phyloP scores from a whole-genome alignment of 2,113 vertebrate genomes.

The Tauraco erythrolophus region DNA sequence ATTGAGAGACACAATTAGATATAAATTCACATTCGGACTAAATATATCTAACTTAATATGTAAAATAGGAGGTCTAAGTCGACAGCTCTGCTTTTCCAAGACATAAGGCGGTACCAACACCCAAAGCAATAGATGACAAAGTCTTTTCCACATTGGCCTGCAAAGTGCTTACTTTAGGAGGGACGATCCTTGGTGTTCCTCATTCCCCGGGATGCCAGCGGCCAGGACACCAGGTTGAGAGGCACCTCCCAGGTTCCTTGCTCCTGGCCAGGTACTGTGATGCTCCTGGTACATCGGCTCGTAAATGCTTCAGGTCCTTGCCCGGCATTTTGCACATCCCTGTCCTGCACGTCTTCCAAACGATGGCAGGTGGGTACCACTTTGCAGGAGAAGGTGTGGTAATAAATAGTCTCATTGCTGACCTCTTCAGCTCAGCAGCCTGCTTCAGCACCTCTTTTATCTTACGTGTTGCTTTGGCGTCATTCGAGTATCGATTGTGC shows the following conservation, averaged over 20 bases:
- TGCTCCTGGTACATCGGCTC: neutral
- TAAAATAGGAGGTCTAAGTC: neutral
- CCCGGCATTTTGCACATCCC: neutral
- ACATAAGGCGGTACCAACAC: neutral
- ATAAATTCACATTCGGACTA: neutral
- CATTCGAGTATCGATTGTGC: neutral
- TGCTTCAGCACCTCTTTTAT: neutral
- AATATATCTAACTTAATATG: neutral
- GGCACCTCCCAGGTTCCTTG: neutral
- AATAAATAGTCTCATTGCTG: neutral
- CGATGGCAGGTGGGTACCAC: fast-evolving
- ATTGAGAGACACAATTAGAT: neutral
- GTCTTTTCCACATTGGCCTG: neutral
- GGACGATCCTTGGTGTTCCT: neutral
- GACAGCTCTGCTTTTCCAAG: neutral
- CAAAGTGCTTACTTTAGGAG: neutral
- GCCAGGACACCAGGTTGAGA: neutral
- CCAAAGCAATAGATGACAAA: neutral
- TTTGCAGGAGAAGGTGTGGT: neutral
- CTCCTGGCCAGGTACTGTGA: too few relatives aligned
- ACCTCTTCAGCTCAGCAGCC: neutral
- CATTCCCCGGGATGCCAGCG: too few relatives aligned
- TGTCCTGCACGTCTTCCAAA: neutral
- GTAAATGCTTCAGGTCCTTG: neutral
- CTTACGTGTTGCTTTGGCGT: neutral